Evolutionary conservation across 2,797 vertebrate genomes (phyloP).

Genomic region (Spheniscus humboldti): DNA sequence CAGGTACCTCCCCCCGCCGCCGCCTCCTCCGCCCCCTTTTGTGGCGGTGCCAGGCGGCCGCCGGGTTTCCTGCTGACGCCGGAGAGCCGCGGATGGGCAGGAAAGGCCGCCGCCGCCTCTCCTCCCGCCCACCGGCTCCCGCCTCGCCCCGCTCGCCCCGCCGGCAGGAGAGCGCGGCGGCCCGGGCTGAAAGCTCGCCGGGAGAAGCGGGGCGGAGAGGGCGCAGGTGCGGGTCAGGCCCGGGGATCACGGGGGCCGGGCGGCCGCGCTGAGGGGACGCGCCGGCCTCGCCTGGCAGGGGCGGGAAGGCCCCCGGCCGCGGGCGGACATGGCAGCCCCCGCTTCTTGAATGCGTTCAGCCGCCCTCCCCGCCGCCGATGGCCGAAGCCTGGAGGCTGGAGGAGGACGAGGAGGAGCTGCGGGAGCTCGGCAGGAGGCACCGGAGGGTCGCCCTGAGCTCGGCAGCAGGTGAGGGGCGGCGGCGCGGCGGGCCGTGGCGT

Average conservation of each 20-base stretch:
- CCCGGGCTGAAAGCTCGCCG: background rate
- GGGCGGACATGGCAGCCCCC: background rate
- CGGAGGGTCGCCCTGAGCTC: constrained; percentile 66
- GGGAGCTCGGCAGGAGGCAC: constrained; percentile 73
- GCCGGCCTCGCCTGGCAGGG: background rate
- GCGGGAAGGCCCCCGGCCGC: background rate
- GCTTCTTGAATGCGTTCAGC: constrained; percentile 2
- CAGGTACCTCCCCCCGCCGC: background rate
- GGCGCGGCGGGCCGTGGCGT: background rate
- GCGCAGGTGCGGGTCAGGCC: constrained; percentile 26
- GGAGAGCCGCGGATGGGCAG: constrained; percentile 59
- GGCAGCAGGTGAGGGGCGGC: constrained; percentile 75
- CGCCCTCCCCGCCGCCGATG: constrained; percentile 71
- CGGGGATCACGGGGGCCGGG: background rate
- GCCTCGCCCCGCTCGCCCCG: background rate
- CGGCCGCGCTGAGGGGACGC: background rate
- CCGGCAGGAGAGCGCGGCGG: background rate
- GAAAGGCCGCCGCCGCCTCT: background rate
- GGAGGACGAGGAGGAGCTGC: constrained; percentile 82
- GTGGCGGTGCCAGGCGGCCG: constrained; percentile 64
- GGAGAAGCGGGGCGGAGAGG: background rate
- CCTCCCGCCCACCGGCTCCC: background rate
- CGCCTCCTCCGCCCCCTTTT: constrained; percentile 71
- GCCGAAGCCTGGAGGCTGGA: constrained; percentile 83
- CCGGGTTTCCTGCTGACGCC: constrained; percentile 80